phyloP scores from a whole-genome alignment of 2,888 invertebrate species.

The Hedychridium roseum region DNA sequence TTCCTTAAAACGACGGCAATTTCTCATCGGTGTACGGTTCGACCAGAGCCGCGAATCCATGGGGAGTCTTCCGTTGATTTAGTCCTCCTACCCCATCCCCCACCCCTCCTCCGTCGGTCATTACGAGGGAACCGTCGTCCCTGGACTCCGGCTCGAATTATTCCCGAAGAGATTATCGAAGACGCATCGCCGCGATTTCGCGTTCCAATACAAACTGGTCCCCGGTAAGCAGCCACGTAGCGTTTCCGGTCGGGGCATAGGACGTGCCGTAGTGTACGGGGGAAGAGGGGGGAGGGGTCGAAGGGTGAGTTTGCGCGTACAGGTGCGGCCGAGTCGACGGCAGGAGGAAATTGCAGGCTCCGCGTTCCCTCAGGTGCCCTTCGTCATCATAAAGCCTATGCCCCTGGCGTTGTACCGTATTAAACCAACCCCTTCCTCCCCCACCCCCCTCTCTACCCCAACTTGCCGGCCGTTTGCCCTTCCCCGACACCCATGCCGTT shows the following conservation, averaged over 20 bases:
- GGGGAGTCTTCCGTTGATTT: too few relatives aligned
- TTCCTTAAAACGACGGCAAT: too few relatives aligned
- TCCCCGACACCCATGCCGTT: too few relatives aligned
- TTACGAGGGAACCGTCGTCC: too few relatives aligned
- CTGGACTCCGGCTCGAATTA: too few relatives aligned
- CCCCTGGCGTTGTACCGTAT: constrained; percentile 56
- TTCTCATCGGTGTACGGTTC: too few relatives aligned
- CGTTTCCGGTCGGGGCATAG: constrained; percentile 1
- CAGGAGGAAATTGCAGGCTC: constrained; percentile 59
- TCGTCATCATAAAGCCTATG: constrained; percentile 64
- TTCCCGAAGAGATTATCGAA: constrained; percentile 46
- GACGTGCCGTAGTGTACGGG: too few relatives aligned
- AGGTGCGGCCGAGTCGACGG: constrained; percentile 53
- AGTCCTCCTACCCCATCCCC: too few relatives aligned
- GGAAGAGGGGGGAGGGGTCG: too few relatives aligned
- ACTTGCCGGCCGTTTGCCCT: constrained; percentile 26
- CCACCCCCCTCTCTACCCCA: constrained; percentile 38
- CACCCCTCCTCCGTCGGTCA: neutral
- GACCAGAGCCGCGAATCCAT: too few relatives aligned
- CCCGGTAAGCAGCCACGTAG: constrained; percentile 26
- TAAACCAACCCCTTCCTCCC: constrained; percentile 55
- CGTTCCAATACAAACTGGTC: constrained; percentile 47
- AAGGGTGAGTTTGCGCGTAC: too few relatives aligned
- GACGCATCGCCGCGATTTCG: constrained; percentile 42
- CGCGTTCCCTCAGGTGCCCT: constrained; percentile 61